phyloP scores from a whole-genome alignment of 2,888 invertebrate genomes.

The Mellilla xanthometata region DNA sequence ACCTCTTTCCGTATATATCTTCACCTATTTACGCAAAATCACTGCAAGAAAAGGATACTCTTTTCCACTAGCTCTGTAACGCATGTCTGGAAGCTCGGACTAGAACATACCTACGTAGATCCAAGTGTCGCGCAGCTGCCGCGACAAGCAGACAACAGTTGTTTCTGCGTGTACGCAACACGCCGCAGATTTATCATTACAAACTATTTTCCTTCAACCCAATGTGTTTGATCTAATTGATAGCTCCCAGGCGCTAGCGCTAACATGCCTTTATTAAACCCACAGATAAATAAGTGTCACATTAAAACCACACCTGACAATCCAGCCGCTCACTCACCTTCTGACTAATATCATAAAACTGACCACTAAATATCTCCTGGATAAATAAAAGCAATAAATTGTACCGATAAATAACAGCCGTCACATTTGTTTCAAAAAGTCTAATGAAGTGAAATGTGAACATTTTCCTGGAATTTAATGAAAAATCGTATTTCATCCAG shows the following conservation, averaged over 20 bases:
- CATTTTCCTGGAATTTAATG: slow-evolving; percentile 25
- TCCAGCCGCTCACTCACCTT: slow-evolving; percentile 4
- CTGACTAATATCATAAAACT: slow-evolving; percentile 13
- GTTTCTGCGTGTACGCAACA: slow-evolving; percentile 62
- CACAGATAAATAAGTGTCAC: slow-evolving; percentile 12
- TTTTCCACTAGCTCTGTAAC: too few relatives aligned
- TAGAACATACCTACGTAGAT: too few relatives aligned
- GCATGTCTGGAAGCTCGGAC: too few relatives aligned
- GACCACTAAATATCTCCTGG: slow-evolving; percentile 19
- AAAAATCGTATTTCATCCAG: slow-evolving; percentile 23
- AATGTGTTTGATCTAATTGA: slow-evolving; percentile 32
- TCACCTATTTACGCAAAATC: too few relatives aligned
- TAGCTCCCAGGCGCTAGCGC: slow-evolving; percentile 23
- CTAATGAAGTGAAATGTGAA: slow-evolving; percentile 27
- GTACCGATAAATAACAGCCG: slow-evolving; percentile 26
- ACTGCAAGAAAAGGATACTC: too few relatives aligned
- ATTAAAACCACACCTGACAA: too few relatives aligned
- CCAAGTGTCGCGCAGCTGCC: slow-evolving; percentile 77
- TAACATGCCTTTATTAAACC: slow-evolving; percentile 23
- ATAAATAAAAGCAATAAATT: slow-evolving; percentile 29
- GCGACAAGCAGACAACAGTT: slow-evolving; percentile 78
- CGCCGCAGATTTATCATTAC: slow-evolving; percentile 58
- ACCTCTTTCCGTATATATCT: too few relatives aligned
- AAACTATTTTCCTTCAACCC: slow-evolving; percentile 54
- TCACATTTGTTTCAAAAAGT: slow-evolving; percentile 30